A percentile compares a stretch with the other conserved stretches of the same genome.
phyloP scores from a whole-genome alignment of 2,888 invertebrate genomes.

The Julus scandinavius region DNA sequence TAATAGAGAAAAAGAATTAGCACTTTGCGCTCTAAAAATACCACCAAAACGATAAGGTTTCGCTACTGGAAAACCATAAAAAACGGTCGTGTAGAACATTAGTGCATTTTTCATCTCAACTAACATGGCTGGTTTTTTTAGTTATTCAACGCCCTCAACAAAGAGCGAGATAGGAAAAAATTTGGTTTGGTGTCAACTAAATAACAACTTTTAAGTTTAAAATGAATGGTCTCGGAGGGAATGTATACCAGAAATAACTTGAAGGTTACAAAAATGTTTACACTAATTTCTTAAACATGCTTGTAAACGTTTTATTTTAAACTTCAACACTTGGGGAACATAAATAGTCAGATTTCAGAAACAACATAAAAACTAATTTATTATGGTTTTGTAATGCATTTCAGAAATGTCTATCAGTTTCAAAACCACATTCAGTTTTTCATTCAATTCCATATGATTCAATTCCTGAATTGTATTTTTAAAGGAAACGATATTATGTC shows the following conservation, averaged over 20 bases:
- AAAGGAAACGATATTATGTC: too few relatives aligned
- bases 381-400: too few relatives aligned
- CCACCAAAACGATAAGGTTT: background rate
- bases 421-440: too few relatives aligned
- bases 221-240: background rate
- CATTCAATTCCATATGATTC: too few relatives aligned
- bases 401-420: too few relatives aligned
- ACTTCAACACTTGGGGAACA: background rate
- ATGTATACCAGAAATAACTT: too few relatives aligned
- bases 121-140: background rate
- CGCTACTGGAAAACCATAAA: background rate
- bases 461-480: too few relatives aligned
- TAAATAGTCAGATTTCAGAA: background rate
- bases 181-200: background rate
- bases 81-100: background rate
- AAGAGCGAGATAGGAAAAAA: background rate
- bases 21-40: constrained; percentile 8
- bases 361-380: too few relatives aligned
- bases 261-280: too few relatives aligned
- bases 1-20: constrained; percentile 10
- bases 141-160: background rate
- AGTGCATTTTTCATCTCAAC: background rate
- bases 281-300: background rate
- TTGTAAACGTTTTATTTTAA: too few relatives aligned
- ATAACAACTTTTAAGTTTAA: background rate